Evolutionary conservation across 2,113 vertebrate genomes (phyloP), one percentile per base, ranked within the genome.

Genomic region (Amphiprion ocellaris): DNA sequence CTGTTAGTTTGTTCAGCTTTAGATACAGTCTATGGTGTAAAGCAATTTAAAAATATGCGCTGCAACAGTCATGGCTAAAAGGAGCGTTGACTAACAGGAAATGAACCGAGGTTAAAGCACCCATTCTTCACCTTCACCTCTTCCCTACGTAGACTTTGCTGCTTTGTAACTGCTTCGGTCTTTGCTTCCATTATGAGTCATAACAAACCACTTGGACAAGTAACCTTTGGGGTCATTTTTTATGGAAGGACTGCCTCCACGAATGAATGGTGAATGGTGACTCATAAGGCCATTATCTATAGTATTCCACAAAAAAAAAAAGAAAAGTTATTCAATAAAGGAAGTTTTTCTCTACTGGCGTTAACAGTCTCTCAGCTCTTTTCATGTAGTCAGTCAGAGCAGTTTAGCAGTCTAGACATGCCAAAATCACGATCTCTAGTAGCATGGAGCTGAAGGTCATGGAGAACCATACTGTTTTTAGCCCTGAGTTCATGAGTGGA

Each of bases 261-360:
- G 10, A 17, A 15, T 41, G 15, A 59, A 60, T 30, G n/a, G 24
- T 50, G 69, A 71, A 28, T 50, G n/a, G 24, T 50, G 69, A 71
- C 26, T 50, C 44, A 60, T 49, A 15, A 23, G 44, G 10, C n/a
- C 17, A 15, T 23, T 39, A 12, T 24, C 15, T 61, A 50, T 44
- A 50, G 10, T 24, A 24, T 55, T 14, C 4, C 24, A 55, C 21
- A 1, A 10, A 26, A 21, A 21, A 21, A 21, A 21, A 21, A 26
- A 26, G 26, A 55, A 52, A 19, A 6, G 16, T 8, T 19, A 8
- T 24, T 24, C 14, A 9, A 9, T 30, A 10, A 14, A 21, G 15
- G 24, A n/a, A 1, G 1, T 3, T 11, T 64, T n/a, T 58, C 10
- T 9, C 0, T 24, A 1, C 55, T 28, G 21, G 11, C 10, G 26